Conservation (phyloP, 1,140 invertebrate genomes). For the Leptestheria dahalacensis region DNA sequence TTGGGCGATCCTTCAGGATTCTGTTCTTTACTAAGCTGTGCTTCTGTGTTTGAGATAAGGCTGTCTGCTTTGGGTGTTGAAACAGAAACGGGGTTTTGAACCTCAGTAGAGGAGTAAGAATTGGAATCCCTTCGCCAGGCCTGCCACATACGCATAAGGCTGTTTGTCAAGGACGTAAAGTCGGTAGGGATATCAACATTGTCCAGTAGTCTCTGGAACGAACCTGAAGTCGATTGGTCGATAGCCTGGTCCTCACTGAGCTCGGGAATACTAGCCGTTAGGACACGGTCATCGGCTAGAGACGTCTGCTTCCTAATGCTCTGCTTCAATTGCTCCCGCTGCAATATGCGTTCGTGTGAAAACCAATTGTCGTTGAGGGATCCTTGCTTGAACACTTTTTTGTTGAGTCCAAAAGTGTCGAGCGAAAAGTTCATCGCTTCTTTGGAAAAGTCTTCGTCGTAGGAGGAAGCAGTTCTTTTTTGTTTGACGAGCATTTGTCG, state of each 20-base stretch:
- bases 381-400: conserved; percentile 54
- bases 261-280: conserved; percentile 21
- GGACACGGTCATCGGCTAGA: conserved; percentile 70
- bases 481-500: conserved; percentile 57
- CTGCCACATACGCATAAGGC: conserved; percentile 6
- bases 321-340: conserved; percentile 64
- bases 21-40: neutral
- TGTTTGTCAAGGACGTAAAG: neutral
- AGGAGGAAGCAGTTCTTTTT: conserved; percentile 48
- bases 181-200: conserved; percentile 1
- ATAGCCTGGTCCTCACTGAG: neutral
- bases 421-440: neutral
- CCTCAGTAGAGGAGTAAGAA: too few relatives aligned
- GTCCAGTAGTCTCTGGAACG: neutral
- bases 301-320: conserved; percentile 79
- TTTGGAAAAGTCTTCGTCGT: neutral
- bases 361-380: conserved; percentile 79
- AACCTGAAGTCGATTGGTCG: neutral
- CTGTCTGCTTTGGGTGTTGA: too few relatives aligned
- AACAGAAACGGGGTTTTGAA: too few relatives aligned
- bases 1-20: neutral
- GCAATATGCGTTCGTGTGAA: conserved; percentile 56
- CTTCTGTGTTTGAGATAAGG: too few relatives aligned
- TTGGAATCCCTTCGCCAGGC: neutral
- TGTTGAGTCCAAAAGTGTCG: neutral